Evolutionary conservation across 2,113 vertebrate species (phyloP), one percentile per base, ranked within the genome.

Genomic region (Rattus norvegicus): DNA sequence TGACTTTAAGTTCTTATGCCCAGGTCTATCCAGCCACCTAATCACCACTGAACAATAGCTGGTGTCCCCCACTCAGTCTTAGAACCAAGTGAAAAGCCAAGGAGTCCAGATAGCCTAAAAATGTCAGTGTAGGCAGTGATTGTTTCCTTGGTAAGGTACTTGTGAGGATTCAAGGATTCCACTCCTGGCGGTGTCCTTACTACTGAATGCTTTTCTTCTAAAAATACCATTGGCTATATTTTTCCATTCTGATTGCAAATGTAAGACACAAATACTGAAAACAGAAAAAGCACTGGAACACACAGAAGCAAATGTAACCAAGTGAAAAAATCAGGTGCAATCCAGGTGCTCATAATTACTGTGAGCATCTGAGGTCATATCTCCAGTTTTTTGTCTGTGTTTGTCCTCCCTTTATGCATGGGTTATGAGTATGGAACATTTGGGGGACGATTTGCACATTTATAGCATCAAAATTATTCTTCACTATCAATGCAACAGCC

Each of bases 341-440:
- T 33, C 56, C 22, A 16, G 56, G 17, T 28, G 61, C 16, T 14
- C 2, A 90, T 33, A 92, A 36, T 9, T 36, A 1, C 5, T 81
- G 0, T 9, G 30, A 11, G 5, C 61, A 11, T 39, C n/a, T 72
- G 36, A 72, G n/a, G 5, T 89, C 4, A 1, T 33, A 2, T 28
- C 47, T 86, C 26, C 17, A n/a, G 14, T 33, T 36, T 81, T 54
- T n/a, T 49, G 72, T 33, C 69, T 70, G 19, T 1, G 26, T 20
- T 52, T 67, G 20, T 43, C 56, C 39, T 88, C 9, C 88, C 39
- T 28, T 96, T 85, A 49, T 36, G 72, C n/a, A 36, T 17, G 22
- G 11, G 22, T 33, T 47, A 70, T 17, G 13, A 30, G 30, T 7
- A 43, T 2, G 30, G 43, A n/a, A 6, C 20, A 26, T 67, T 70